phyloP scores from a whole-genome alignment of 2,888 invertebrate genomes.

The Eupithecia inturbata region DNA sequence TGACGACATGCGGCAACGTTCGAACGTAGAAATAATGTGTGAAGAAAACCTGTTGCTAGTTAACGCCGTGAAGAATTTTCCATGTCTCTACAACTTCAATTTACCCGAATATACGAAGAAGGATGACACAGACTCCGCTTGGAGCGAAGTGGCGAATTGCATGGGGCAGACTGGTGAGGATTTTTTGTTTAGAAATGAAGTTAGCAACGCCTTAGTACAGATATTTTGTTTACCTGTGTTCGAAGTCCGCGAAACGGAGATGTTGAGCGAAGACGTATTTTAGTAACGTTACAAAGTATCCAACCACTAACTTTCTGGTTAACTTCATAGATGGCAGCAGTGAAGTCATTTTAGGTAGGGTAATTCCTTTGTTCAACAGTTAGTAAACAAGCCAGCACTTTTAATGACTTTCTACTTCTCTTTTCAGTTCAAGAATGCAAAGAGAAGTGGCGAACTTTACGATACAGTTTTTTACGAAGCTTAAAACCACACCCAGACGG shows the following conservation, averaged over 20 bases:
- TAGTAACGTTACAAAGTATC: background rate
- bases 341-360: background rate
- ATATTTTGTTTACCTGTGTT: constrained; percentile 3
- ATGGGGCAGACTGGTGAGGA: constrained; percentile 52
- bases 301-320: background rate
- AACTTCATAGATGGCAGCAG: constrained; percentile 5
- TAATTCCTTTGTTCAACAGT: background rate
- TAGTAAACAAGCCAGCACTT: background rate
- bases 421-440: constrained; percentile 59
- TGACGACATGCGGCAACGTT: constrained; percentile 42
- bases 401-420: constrained; percentile 13
- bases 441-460: constrained; percentile 63
- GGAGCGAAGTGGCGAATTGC: constrained; percentile 55
- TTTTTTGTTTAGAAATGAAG: constrained; percentile 2
- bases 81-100: constrained; percentile 56
- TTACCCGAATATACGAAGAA: constrained; percentile 55
- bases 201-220: constrained; percentile 6
- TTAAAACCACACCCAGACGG: constrained; percentile 55
- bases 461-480: constrained; percentile 58
- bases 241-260: constrained; percentile 5
- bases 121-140: constrained; percentile 56
- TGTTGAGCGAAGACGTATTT: background rate
- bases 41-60: constrained; percentile 56
- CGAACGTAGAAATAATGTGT: constrained; percentile 44
- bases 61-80: constrained; percentile 53